Percentiles rank a stretch among this genome's conserved stretches.
These are phyloP conservation scores for Microdon myrmicae DNA, from an alignment of 2,888 invertebrate species.

Conservation along the genomic window DNA sequence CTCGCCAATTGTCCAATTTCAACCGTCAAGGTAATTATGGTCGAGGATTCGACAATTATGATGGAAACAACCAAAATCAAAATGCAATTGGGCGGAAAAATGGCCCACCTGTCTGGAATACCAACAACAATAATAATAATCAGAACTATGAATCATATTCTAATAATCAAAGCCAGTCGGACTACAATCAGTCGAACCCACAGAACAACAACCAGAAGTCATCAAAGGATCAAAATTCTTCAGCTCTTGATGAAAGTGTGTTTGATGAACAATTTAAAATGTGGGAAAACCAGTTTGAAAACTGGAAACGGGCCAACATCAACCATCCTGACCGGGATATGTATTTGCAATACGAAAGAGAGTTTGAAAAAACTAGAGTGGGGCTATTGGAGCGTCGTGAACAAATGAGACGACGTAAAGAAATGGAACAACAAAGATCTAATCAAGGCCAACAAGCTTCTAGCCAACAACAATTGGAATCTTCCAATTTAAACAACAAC, in stretches of 20 bases:
- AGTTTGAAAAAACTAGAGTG: constrained; percentile 86
- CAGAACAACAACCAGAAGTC: constrained; percentile 16
- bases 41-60: constrained; percentile 19
- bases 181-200: constrained; percentile 8
- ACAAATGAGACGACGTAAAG: constrained; percentile 76
- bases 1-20: constrained; percentile 16
- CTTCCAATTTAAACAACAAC: constrained; percentile 1
- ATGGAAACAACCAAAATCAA: constrained; percentile 24
- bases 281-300: constrained; percentile 92
- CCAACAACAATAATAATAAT: constrained; percentile 4
- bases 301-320: constrained; percentile 90
- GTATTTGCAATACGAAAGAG: constrained; percentile 85
- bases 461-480: background rate
- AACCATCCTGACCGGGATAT: constrained; percentile 91
- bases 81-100: constrained; percentile 21
- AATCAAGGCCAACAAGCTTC: background rate
- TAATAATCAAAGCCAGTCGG: constrained; percentile 24
- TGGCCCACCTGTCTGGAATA: constrained; percentile 21
- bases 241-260: constrained; percentile 82
- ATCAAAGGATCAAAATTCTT: constrained; percentile 11
- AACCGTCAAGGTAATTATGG: constrained; percentile 18
- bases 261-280: constrained; percentile 90
- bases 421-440: constrained; percentile 48
- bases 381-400: constrained; percentile 83
- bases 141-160: constrained; percentile 9